Evolutionary conservation across 2,113 vertebrate species (phyloP).

Genomic region (Okapia johnstoni): DNA sequence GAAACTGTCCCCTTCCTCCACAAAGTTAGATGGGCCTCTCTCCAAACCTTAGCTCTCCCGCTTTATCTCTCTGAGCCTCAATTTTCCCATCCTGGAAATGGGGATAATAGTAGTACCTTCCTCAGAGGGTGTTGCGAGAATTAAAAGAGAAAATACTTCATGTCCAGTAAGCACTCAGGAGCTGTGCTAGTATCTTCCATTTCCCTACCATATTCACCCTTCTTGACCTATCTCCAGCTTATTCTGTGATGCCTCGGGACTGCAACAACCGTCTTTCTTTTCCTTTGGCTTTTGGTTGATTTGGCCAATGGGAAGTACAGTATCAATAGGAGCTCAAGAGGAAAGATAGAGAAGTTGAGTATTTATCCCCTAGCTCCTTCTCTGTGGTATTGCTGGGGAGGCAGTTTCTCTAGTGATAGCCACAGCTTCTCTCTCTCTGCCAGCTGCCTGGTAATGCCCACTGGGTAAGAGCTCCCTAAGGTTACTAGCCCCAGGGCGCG

Average conservation of each 20-base stretch:
- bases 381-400: not conserved
- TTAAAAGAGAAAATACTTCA: not conserved
- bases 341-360: too few species aligned
- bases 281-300: not conserved
- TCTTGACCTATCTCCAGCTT: not conserved
- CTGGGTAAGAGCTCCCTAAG: not conserved
- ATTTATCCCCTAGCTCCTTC: not conserved
- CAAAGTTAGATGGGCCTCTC: not conserved
- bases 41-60: not conserved
- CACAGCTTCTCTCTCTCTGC: not conserved
- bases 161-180: not conserved
- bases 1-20: not conserved
- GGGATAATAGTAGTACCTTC: not conserved
- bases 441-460: not conserved
- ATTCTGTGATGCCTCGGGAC: not conserved
- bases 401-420: not conserved
- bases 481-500: not conserved
- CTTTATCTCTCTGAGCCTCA: slow-evolving; percentile 1
- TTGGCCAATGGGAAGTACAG: not conserved
- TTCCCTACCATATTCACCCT: not conserved
- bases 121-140: not conserved
- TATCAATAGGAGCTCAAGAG: not conserved
- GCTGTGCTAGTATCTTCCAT: not conserved
- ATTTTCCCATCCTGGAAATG: not conserved
- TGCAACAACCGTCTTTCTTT: not conserved